Conservation (phyloP, 2,888 invertebrate genomes). For the Rhagonycha fulva region DNA sequence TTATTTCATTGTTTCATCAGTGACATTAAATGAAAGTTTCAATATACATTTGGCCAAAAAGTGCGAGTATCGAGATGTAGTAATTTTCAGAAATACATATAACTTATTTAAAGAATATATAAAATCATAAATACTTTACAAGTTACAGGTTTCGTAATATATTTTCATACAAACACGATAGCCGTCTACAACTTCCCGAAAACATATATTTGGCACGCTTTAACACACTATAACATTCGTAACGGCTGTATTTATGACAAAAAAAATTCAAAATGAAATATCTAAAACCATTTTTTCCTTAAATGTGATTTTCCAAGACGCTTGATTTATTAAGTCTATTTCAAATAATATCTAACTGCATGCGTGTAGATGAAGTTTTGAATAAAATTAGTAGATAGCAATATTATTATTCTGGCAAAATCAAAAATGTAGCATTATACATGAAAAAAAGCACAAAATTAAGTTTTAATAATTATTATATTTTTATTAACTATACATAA, state of each 20-base stretch:
- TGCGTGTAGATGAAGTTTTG: background rate
- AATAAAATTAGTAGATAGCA: background rate
- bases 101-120: background rate
- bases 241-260: conserved; percentile 17
- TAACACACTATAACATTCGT: conserved; percentile 26
- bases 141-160: background rate
- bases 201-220: conserved; percentile 24
- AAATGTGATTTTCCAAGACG: background rate
- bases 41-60: background rate
- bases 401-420: background rate
- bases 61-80: background rate
- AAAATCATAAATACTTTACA: background rate
- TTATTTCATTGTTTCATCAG: background rate
- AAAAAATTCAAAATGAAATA: background rate
- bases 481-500: too few species aligned
- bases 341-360: background rate
- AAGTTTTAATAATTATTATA: too few species aligned
- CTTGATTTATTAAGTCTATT: background rate
- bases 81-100: background rate
- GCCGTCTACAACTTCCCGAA: conserved; percentile 18
- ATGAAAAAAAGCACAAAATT: background rate
- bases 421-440: background rate
- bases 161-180: conserved; percentile 13
- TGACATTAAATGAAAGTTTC: background rate
- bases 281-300: background rate